Conservation (phyloP, 30 jellyfish, hydroid and myxozoan species). For the Hydractinia symbiolongicarpus region DNA sequence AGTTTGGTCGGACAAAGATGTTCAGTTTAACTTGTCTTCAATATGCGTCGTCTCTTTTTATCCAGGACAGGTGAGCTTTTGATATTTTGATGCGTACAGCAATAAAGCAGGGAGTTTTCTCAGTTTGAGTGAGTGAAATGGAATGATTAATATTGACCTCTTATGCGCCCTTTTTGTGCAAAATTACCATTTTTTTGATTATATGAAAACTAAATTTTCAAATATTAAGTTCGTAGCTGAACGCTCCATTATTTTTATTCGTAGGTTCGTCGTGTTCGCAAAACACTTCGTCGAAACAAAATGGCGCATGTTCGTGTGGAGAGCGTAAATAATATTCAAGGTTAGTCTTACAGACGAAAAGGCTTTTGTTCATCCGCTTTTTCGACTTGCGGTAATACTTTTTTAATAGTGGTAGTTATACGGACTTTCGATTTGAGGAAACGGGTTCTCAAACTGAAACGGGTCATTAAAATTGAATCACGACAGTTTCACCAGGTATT, state of each 20-base stretch:
- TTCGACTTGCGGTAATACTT: neutral
- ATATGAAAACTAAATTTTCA: neutral
- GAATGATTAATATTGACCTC: neutral
- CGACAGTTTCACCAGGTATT: no score
- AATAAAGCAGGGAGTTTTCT: neutral
- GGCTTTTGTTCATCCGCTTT: neutral
- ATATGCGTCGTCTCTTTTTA: constrained; percentile 55
- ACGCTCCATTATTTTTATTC: neutral
- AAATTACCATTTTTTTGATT: no score
- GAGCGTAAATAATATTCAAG: constrained; percentile 65
- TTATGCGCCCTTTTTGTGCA: no score
- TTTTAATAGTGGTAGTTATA: no score
- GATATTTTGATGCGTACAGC: neutral
- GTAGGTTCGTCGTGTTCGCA: constrained; percentile 55
- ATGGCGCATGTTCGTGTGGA: constrained; percentile 55
- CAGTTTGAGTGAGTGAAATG: neutral
- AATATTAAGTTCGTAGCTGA: neutral
- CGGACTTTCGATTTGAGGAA: no score
- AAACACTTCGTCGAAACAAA: constrained; percentile 40
- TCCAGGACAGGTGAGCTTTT: constrained; percentile 51
- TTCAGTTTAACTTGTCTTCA: constrained; percentile 13
- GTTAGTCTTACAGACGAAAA: neutral
- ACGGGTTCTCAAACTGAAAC: no score
- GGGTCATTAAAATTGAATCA: no score
- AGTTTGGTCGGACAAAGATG: constrained; percentile 22